These are phyloP conservation scores for Petrolisthes cinctipes DNA, from an alignment of 2,888 invertebrate species.

Conservation along the genomic window DNA sequence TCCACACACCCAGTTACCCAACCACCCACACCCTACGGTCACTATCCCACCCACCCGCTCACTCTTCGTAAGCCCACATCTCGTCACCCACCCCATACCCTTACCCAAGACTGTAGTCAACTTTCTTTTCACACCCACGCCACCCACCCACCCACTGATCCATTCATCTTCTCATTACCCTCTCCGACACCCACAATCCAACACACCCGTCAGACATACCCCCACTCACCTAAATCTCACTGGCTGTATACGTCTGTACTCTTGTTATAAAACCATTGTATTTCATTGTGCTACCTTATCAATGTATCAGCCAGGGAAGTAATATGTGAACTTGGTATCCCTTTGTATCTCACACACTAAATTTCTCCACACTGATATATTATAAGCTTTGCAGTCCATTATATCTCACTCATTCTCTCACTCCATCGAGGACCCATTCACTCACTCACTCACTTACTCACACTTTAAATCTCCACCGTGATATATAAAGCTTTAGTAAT, in stretches of 20 bases:
- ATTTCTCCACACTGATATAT: too few relatives aligned
- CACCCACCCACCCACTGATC: not conserved
- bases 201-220: not conserved
- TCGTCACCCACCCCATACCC: not conserved
- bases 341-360: too few relatives aligned
- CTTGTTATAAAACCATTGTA: too few relatives aligned
- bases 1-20: not conserved
- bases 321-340: too few relatives aligned
- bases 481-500: not conserved
- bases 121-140: not conserved
- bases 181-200: not conserved
- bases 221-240: not conserved
- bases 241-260: too few relatives aligned
- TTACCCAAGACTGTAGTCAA: not conserved
- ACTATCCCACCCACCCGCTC: not conserved
- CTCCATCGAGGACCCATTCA: not conserved
- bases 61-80: not conserved
- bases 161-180: not conserved
- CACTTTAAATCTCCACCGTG: not conserved
- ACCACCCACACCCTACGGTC: not conserved
- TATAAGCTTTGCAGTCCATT: too few relatives aligned
- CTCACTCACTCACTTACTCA: not conserved
- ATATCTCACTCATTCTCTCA: not conserved
- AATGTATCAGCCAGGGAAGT: too few relatives aligned
- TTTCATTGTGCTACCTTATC: too few relatives aligned